Conservation (phyloP, 1,140 invertebrate species). For the Panonychus citri region DNA sequence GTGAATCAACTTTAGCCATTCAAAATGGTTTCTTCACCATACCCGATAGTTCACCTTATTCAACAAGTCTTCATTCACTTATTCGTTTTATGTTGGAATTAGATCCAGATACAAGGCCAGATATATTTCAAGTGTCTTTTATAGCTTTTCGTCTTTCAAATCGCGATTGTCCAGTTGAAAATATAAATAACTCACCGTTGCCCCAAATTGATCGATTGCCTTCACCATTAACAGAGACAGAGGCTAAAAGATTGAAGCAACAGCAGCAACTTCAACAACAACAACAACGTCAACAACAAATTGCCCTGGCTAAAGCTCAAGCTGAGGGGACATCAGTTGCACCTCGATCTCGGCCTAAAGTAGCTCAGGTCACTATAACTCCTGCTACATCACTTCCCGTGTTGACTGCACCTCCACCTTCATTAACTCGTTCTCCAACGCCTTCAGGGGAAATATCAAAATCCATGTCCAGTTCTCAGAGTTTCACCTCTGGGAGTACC, state of each 20-base stretch:
- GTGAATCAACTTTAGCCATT: slow-evolving; percentile 75
- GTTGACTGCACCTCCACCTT: slow-evolving; percentile 8
- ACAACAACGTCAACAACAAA: slow-evolving; percentile 1
- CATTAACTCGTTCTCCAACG: background rate
- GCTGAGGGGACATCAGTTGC: slow-evolving; percentile 29
- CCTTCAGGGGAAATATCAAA: slow-evolving; percentile 1
- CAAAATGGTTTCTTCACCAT: slow-evolving; percentile 70
- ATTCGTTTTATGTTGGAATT: slow-evolving; percentile 56
- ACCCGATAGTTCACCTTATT: slow-evolving; percentile 56
- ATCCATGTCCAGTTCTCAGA: background rate
- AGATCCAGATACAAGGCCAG: slow-evolving; percentile 53
- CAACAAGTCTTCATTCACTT: slow-evolving; percentile 26
- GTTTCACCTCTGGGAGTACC: background rate
- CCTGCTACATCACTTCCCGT: slow-evolving; percentile 11
- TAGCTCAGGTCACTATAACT: slow-evolving; percentile 5
- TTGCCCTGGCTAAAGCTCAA: background rate
- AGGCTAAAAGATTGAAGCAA: background rate
- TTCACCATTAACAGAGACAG: slow-evolving; percentile 1
- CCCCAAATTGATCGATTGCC: slow-evolving; percentile 2
- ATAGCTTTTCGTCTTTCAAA: slow-evolving; percentile 47
- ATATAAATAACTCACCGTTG: slow-evolving; percentile 32
- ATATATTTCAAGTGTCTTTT: slow-evolving; percentile 66
- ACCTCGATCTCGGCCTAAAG: slow-evolving; percentile 56
- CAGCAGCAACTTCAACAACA: background rate
- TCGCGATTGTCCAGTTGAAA: slow-evolving; percentile 52